phyloP scores from a whole-genome alignment of 2,888 invertebrate genomes.

The Caenorhabditis afra region DNA sequence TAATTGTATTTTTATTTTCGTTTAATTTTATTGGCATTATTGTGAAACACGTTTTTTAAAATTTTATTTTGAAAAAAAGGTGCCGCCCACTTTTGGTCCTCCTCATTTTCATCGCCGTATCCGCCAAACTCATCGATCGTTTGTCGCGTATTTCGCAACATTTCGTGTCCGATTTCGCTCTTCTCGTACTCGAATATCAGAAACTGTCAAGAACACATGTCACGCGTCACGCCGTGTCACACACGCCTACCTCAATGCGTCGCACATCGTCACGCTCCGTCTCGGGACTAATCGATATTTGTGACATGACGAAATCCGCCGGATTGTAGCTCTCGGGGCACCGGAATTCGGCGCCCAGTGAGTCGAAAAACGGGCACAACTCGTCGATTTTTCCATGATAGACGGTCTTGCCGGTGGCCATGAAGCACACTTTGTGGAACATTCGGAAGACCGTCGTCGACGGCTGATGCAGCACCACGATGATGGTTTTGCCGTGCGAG shows the following conservation, averaged over 20 bases:
- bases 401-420: slow-evolving; percentile 73
- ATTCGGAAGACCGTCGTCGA: slow-evolving; percentile 90
- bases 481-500: slow-evolving; percentile 88
- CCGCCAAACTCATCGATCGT: slow-evolving; percentile 35
- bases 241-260: slow-evolving; percentile 52
- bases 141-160: slow-evolving; percentile 41
- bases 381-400: slow-evolving; percentile 70
- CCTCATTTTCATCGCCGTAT: slow-evolving; percentile 30
- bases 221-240: neutral
- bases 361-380: slow-evolving; percentile 69
- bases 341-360: slow-evolving; percentile 51
- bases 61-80: no score
- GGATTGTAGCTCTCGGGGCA: slow-evolving; percentile 76
- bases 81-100: no score
- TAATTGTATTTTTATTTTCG: no score
- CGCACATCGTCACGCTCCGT: slow-evolving; percentile 63
- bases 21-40: no score
- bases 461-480: slow-evolving; percentile 95
- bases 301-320: slow-evolving; percentile 81
- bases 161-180: slow-evolving; percentile 50
- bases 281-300: slow-evolving; percentile 69
- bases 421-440: slow-evolving; percentile 86
- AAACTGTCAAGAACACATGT: neutral
- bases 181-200: slow-evolving; percentile 29
- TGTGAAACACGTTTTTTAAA: no score